phyloP scores from a whole-genome alignment of 2,113 vertebrate genomes.

The Gobiocypris rarus region DNA sequence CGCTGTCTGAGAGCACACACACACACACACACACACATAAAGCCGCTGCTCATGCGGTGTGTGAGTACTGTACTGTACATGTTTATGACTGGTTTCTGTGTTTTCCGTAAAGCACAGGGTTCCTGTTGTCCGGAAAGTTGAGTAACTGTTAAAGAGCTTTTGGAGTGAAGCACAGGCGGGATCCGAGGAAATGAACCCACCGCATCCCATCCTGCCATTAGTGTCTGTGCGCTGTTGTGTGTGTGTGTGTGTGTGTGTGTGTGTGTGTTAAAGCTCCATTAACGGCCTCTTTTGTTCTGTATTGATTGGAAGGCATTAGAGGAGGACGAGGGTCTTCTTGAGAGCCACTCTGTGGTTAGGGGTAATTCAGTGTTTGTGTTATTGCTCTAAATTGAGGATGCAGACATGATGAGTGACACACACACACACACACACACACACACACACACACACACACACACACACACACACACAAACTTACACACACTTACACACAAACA shows the following conservation, averaged over 20 bases:
- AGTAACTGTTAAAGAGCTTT: background rate
- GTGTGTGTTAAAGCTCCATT: background rate
- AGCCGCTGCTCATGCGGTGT: too few species aligned
- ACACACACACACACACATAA: too few species aligned
- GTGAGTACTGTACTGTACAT: too few species aligned
- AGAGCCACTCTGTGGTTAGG: background rate
- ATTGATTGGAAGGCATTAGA: constrained; percentile 19
- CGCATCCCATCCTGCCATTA: background rate
- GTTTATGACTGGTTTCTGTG: too few species aligned
- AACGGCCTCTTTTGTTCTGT: background rate
- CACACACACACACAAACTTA: too few species aligned
- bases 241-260: too few species aligned
- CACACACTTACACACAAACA: too few species aligned
- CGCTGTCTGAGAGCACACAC: too few species aligned
- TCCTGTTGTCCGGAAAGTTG: background rate
- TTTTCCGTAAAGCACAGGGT: background rate
- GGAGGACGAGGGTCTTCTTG: background rate
- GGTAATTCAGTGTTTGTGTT: background rate
- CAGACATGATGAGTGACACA: too few species aligned
- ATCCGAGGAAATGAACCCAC: background rate
- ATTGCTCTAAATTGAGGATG: background rate
- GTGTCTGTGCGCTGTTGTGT: background rate
- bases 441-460: too few species aligned
- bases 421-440: too few species aligned
- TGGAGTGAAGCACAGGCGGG: too few species aligned